Conservation (phyloP, 1,140 invertebrate species). For the Drosophila sturtevanti region DNA sequence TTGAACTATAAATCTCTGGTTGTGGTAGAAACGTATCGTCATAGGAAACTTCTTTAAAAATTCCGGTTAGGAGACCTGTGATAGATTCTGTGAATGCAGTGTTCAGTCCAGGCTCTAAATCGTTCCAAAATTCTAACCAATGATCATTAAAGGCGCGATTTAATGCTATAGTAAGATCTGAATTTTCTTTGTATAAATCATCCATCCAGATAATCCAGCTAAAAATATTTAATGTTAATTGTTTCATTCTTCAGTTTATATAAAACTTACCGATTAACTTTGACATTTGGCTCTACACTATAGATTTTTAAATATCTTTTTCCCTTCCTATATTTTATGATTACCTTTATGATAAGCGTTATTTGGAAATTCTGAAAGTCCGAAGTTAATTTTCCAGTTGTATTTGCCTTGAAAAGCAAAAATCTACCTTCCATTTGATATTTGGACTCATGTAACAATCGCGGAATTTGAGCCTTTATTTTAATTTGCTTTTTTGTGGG, state of each 20-base stretch:
- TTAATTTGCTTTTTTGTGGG: slow-evolving; percentile 27
- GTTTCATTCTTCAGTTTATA: not conserved
- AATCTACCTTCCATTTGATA: slow-evolving; percentile 35
- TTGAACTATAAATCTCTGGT: not conserved
- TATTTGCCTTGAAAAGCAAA: slow-evolving; percentile 40
- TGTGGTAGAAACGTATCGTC: slow-evolving; percentile 61
- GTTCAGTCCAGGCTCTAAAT: slow-evolving; percentile 31
- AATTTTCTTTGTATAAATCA: slow-evolving; percentile 54
- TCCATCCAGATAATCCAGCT: slow-evolving; percentile 51
- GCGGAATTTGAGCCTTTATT: slow-evolving; percentile 24
- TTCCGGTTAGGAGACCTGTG: slow-evolving; percentile 28
- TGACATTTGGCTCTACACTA: slow-evolving; percentile 34
- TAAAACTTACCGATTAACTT: slow-evolving; percentile 57
- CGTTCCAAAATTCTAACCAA: slow-evolving; percentile 60
- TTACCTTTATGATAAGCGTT: slow-evolving; percentile 39
- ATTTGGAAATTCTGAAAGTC: slow-evolving; percentile 54
- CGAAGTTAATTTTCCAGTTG: slow-evolving; percentile 38
- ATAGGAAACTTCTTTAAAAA: slow-evolving; percentile 55
- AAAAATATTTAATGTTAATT: not conserved
- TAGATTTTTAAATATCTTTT: slow-evolving; percentile 55
- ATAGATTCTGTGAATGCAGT: slow-evolving; percentile 9
- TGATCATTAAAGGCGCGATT: slow-evolving; percentile 47
- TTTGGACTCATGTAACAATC: slow-evolving; percentile 1
- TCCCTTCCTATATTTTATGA: slow-evolving; percentile 50
- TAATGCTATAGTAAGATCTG: slow-evolving; percentile 39